Conservation (phyloP, 1,140 invertebrate genomes). For the Saccostrea echinata region DNA sequence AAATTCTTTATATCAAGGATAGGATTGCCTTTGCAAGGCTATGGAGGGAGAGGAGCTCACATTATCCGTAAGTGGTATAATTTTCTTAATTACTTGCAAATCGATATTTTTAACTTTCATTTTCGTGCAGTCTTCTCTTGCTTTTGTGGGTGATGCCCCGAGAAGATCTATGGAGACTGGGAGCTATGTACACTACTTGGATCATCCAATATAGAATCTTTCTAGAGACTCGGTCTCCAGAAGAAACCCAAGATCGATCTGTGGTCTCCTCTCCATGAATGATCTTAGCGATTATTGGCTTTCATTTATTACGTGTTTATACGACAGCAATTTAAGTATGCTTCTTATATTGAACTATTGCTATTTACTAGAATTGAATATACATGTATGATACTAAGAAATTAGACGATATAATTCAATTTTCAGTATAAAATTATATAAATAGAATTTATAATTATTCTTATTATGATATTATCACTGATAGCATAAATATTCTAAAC, state of each 20-base stretch:
- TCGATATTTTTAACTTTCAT: constrained; percentile 31
- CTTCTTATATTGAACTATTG: too few relatives aligned
- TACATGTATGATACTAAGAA: too few relatives aligned
- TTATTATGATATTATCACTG: too few relatives aligned
- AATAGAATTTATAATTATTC: too few relatives aligned
- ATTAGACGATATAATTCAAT: too few relatives aligned
- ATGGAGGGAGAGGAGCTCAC: background rate
- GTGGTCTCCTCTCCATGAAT: background rate
- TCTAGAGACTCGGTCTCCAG: background rate
- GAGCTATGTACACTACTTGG: background rate
- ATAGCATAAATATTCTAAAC: too few relatives aligned
- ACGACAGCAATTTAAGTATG: too few relatives aligned
- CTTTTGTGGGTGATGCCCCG: background rate
- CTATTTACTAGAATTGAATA: too few relatives aligned
- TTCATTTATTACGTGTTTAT: too few relatives aligned
- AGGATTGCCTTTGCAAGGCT: background rate
- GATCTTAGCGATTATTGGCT: background rate
- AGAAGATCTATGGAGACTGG: background rate
- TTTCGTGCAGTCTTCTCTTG: constrained; percentile 20
- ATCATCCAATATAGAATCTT: constrained; percentile 28
- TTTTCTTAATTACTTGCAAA: constrained; percentile 25
- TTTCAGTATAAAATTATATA: too few relatives aligned
- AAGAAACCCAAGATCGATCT: background rate
- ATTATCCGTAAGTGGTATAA: constrained; percentile 12
- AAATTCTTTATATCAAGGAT: background rate